Base-by-base conservation (phyloP, 2,888 invertebrate species). In the Galerucella pusilla region DNA sequence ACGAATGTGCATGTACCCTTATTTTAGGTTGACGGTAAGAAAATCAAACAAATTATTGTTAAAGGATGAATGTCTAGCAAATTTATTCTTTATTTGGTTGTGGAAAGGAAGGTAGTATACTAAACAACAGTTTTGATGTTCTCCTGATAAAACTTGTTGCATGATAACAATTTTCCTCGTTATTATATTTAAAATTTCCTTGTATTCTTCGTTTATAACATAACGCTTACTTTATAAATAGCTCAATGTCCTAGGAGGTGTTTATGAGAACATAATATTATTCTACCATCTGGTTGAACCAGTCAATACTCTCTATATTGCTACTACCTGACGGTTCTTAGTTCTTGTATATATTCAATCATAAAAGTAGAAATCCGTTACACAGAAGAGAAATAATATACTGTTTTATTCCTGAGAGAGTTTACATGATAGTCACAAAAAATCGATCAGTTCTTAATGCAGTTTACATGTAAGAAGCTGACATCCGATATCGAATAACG, bases 331-430 rank as follows among this genome's bases (percentile, higher is more conserved):
- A 42, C 35, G 35, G 35, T 42, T 42, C 35, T 42, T 42, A 20
- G 2, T 42, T 61, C n/a, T 28, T 61, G 61, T 61, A 61, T 35
- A 35, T 35, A 63, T 63, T 35, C 63, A n/a, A 42, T 16, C 42
- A 63, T 63, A 63, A 63, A 63, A 42, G 14, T 42, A 20, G 7
- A 63, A 63, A n/a, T 63, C 42, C 35, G 14, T 60, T 60, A 28
- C 60, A 11, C 25, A 60, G 28, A 60, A 11, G 28, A 28, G 14
- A 60, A 60, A 60, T 60, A 60, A 25, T 28, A 42, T 9, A 42
- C 35, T 42, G 20, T 63, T 16, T 16, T 63, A 35, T 12, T 5
- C n/a, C 42, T 9, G 10, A 42, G 42, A 63, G 35, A 35, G n/a
- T 35, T 61, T 42, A 42, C n/a, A 16, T 35, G 14, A 63, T 42